A percentile compares a stretch with the other conserved stretches of the same genome.
phyloP scores from a whole-genome alignment of 2,797 vertebrate genomes.

The Silurus lanzhouensis region DNA sequence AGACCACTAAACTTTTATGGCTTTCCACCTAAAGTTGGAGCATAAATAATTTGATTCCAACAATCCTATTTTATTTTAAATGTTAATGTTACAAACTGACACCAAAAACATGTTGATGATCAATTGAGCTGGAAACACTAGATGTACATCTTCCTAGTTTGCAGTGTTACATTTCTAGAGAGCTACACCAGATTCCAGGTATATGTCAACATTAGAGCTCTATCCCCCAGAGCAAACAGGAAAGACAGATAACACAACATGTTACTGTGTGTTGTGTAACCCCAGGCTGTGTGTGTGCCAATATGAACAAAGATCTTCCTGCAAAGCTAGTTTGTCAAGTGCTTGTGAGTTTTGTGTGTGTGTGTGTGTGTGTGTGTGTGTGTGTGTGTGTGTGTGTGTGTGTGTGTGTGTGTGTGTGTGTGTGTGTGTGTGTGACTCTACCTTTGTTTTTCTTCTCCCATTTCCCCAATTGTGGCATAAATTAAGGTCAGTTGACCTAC shows the following conservation, averaged over 20 bases:
- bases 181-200: not conserved
- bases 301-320: conserved; percentile 37
- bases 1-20: not conserved
- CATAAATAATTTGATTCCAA: not conserved
- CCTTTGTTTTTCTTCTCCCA: conserved; percentile 66
- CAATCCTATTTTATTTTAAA: not conserved
- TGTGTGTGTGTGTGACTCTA: conserved; percentile 47
- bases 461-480: conserved; percentile 60
- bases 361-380: conserved; percentile 23
- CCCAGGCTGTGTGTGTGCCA: conserved; percentile 48
- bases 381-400: conserved; percentile 45
- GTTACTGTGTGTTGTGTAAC: conserved; percentile 64
- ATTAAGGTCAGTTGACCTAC: conserved; percentile 71
- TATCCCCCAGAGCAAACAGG: conserved; percentile 32
- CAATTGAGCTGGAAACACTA: not conserved
- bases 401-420: conserved; percentile 42
- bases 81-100: not conserved
- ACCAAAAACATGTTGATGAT: not conserved
- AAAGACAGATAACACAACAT: conserved; percentile 22
- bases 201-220: conserved; percentile 4
- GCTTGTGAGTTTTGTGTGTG: conserved; percentile 42
- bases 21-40: not conserved
- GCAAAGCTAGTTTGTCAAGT: conserved; percentile 27
- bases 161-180: not conserved
- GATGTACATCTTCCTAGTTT: not conserved